A percentile compares a stretch with the other conserved stretches of the same genome.
phyloP scores from a whole-genome alignment of 1,140 invertebrate genomes.

The Heliconius nattereri region DNA sequence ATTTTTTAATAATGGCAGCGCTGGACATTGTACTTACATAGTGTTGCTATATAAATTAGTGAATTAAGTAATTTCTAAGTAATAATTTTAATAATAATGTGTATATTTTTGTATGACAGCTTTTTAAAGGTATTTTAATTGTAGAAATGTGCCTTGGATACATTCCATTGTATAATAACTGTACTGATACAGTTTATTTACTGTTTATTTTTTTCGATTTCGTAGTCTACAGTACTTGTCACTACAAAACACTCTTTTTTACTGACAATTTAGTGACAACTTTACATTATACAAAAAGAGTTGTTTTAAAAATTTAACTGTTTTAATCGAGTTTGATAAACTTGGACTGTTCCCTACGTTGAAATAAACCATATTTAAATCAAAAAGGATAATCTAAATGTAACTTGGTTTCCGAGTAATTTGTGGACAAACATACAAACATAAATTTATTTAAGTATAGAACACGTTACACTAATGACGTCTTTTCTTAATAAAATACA shows the following conservation, averaged over 20 bases:
- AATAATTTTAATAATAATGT: not conserved
- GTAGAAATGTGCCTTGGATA: not conserved
- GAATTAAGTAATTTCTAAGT: not conserved
- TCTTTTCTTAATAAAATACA: too few species aligned
- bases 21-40: not conserved
- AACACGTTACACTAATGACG: too few species aligned
- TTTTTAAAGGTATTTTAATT: not conserved
- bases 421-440: too few species aligned
- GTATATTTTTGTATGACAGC: not conserved
- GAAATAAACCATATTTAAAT: too few species aligned
- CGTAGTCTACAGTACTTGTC: not conserved
- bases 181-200: not conserved
- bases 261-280: not conserved
- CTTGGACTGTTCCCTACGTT: too few species aligned
- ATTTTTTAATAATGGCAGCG: not conserved
- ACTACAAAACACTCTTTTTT: not conserved
- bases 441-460: too few species aligned
- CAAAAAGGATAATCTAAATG: too few species aligned
- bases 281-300: not conserved
- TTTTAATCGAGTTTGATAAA: too few species aligned
- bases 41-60: not conserved
- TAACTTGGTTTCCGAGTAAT: too few species aligned
- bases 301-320: not conserved
- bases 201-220: not conserved
- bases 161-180: constrained; percentile 1